Conservation (phyloP, 2,888 invertebrate species). For the Nemapogon koenigi region DNA sequence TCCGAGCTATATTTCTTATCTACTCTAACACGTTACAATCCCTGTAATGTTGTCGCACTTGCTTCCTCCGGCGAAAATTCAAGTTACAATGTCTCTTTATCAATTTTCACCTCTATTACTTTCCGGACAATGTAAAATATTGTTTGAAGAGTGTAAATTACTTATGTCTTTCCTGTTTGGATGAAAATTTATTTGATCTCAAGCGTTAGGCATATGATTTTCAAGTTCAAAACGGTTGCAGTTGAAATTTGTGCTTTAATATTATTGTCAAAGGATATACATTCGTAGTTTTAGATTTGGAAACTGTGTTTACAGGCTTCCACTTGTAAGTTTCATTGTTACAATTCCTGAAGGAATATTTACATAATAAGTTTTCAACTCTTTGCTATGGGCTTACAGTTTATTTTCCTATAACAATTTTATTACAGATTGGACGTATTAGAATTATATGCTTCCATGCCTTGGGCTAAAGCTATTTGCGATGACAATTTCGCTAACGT, state of each 20-base stretch:
- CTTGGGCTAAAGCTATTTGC: slow-evolving; percentile 60
- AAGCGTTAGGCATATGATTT: slow-evolving; percentile 58
- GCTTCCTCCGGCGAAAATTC: slow-evolving; percentile 57
- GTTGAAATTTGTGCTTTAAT: too few species aligned
- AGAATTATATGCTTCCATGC: too few species aligned
- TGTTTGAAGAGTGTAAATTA: slow-evolving; percentile 13
- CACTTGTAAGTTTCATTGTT: slow-evolving; percentile 46
- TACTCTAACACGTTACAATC: slow-evolving; percentile 27
- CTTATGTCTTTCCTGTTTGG: slow-evolving; percentile 39
- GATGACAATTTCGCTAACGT: slow-evolving; percentile 63
- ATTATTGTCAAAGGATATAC: not conserved
- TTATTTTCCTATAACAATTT: too few species aligned
- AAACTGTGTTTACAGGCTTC: slow-evolving; percentile 44
- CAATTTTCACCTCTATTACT: slow-evolving; percentile 28
- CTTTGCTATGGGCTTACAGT: too few species aligned
- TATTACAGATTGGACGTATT: too few species aligned
- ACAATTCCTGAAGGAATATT: slow-evolving; percentile 45
- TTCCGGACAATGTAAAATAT: not conserved
- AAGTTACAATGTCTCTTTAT: slow-evolving; percentile 31
- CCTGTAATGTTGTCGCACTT: slow-evolving; percentile 41
- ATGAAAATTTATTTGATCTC: slow-evolving; percentile 60
- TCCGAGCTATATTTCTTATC: slow-evolving; percentile 54
- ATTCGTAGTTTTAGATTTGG: slow-evolving; percentile 10
- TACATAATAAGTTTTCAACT: too few species aligned
- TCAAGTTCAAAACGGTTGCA: slow-evolving; percentile 66